These are phyloP conservation scores for Capitulum mitella DNA, from an alignment of 2,888 invertebrate genomes.

Conservation along the genomic window DNA sequence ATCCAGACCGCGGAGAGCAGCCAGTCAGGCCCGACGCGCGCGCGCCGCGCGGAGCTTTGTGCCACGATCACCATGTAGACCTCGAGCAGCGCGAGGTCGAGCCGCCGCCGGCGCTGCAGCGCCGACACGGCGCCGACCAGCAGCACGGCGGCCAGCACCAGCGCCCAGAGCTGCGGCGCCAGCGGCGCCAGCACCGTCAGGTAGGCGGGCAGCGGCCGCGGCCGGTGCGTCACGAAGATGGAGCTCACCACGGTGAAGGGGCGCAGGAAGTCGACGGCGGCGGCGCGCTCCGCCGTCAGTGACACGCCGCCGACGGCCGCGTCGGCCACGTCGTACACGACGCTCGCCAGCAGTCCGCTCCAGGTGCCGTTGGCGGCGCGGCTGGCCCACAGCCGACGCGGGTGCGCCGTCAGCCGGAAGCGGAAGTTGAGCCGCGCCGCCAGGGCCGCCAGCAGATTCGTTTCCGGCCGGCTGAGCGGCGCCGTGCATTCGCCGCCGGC, in stretches of 20 bases:
- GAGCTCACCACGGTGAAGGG: not conserved
- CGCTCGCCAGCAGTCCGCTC: constrained; percentile 28
- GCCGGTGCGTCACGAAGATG: not conserved
- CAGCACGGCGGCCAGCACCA: not conserved
- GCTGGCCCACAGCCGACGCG: constrained; percentile 23
- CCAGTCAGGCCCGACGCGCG: not conserved
- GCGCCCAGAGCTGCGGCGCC: not conserved
- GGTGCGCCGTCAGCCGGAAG: not conserved
- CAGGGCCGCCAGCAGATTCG: not conserved
- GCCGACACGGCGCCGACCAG: not conserved
- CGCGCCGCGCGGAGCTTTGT: not conserved
- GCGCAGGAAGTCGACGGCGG: constrained; percentile 27
- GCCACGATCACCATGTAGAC: not conserved
- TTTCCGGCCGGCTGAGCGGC: not conserved
- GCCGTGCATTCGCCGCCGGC: not conserved
- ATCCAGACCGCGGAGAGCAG: not conserved
- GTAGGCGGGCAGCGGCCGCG: not conserved
- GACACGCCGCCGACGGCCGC: constrained; percentile 28
- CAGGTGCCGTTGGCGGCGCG: constrained; percentile 24
- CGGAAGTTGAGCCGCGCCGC: not conserved
- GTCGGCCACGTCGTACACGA: constrained; percentile 28
- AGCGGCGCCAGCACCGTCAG: not conserved
- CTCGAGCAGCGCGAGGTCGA: not conserved
- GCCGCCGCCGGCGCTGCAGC: not conserved
- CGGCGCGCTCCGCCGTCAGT: constrained; percentile 26